Percentiles rank a stretch among this genome's conserved stretches.
phyloP scores from a whole-genome alignment of 2,888 invertebrate species.

The Idaea straminata region DNA sequence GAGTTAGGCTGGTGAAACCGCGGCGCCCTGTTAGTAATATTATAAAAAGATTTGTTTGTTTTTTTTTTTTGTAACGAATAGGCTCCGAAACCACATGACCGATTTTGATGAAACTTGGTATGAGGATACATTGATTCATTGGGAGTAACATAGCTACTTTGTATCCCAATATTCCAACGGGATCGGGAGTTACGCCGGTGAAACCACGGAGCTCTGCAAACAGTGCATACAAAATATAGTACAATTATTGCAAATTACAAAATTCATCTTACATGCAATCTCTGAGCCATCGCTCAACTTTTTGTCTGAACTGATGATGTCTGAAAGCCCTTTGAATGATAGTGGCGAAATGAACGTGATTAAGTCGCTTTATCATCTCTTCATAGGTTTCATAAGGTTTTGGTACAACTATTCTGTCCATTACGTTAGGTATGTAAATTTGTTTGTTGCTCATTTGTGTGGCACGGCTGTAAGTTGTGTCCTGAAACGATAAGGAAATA shows the following conservation, averaged over 20 bases:
- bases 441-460: conserved; percentile 82
- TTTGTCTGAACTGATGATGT: conserved; percentile 76
- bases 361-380: conserved; percentile 78
- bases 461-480: conserved; percentile 77
- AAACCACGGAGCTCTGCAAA: too few species aligned
- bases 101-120: too few species aligned
- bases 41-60: too few species aligned
- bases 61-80: too few species aligned
- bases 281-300: conserved; percentile 58
- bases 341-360: conserved; percentile 78
- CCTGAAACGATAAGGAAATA: conserved; percentile 46
- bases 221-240: not conserved
- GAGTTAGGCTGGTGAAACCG: too few species aligned
- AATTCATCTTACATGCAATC: conserved; percentile 56
- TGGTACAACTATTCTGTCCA: conserved; percentile 81
- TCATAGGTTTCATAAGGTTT: conserved; percentile 84
- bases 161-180: too few species aligned
- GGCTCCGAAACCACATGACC: too few species aligned
- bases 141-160: too few species aligned
- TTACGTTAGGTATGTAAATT: conserved; percentile 81
- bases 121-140: too few species aligned
- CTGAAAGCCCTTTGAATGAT: conserved; percentile 84
- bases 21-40: too few species aligned
- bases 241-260: conserved; percentile 5
- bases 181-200: too few species aligned